Base-by-base conservation (phyloP, 2,888 invertebrate genomes). In the Drosophila ezoana region DNA sequence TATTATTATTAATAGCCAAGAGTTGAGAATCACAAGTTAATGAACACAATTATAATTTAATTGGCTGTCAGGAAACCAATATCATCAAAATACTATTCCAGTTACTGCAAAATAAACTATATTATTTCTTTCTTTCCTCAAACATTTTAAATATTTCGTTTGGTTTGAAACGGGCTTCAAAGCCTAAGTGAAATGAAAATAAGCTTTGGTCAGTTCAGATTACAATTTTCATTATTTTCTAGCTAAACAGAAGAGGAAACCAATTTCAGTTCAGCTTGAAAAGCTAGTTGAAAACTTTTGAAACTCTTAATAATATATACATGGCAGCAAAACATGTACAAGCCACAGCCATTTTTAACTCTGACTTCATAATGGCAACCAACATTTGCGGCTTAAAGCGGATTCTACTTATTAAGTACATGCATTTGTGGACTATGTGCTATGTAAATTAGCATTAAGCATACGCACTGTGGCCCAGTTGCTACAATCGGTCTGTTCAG, bases 381-480 rank as follows among this genome's bases (percentile, higher is more conserved):
- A 10, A 16, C 16, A 45, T 6, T 14, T n/a, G 11, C 3, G 38
- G 14, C 11, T 45, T 10, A 45, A 14, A 20, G 2, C 9, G 35
- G 23, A 45, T 56, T 45, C 2, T 14, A 1, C 4, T 11, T 10
- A 18, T 2, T 1, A 2, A 43, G 11, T 44, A 3, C 4, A n/a
- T 10, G 28, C 11, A n/a, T 8, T 6, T n/a, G 3, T 43, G 4
- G 1, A n/a, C 18, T 18, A 11, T 5, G 20, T 33, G 2, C 35
- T 48, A 18, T 8, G 20, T 49, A n/a, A 41, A 18, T 28, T 4
- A 3, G 6, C 41, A 54, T 57, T 38, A 57, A 37, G 37, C 37
- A 67, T 73, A 41, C 66, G 51, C 72, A 51, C 10, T 14, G 48
- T 45, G 23, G 38, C 13, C 44, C 41, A 38, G n/a, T 16, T 14